Evolutionary conservation across 2,888 invertebrate genomes (phyloP), one percentile per base, ranked within the genome.

Genomic region (Cabera pusaria): DNA sequence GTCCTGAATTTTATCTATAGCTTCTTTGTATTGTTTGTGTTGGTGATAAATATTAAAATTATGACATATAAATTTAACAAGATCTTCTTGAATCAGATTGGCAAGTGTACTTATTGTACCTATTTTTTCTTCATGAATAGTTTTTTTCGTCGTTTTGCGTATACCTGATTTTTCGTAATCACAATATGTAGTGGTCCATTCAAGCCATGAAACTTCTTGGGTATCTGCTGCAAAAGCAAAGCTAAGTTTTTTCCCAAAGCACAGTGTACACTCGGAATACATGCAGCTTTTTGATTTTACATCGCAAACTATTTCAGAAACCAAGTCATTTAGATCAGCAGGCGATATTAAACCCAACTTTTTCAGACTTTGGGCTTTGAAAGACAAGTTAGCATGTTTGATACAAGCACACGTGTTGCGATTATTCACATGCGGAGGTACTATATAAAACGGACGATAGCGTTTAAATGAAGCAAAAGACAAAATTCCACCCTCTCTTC

Each of bases 31-130:
- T 12, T 22, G 18, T 40, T 40, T 16, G 16, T 34, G 34, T 40
- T 16, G 18, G 28, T 40, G 33, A 8, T 34, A 34, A 34, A 34
- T 34, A 14, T 37, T 29, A 17, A 12, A 37, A 24, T 21, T 11
- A 11, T 32, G 32, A 20, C 20, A 26, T 38, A 26, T 17, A 25
- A 38, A 32, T 16, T 25, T 11, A n/a, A n/a, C n/a, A n/a, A n/a
- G n/a, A n/a, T n/a, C n/a, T n/a, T n/a, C n/a, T 38, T 4, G 23
- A 14, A 38, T 14, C 10, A 25, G 19, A 31, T 31, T 9, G 21
- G 21, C 4, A 21, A 21, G 8, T 8, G 21, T 8, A 7, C 8
- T 21, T 21, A 21, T 21, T 21, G 8, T 21, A 7, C 21, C 8
- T 9, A 8, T 7, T 21, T 1, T 7, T 21, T 21, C 21, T 21